Evolutionary conservation across 2,797 vertebrate species (phyloP).

Genomic region (Sebastes aleutianus): DNA sequence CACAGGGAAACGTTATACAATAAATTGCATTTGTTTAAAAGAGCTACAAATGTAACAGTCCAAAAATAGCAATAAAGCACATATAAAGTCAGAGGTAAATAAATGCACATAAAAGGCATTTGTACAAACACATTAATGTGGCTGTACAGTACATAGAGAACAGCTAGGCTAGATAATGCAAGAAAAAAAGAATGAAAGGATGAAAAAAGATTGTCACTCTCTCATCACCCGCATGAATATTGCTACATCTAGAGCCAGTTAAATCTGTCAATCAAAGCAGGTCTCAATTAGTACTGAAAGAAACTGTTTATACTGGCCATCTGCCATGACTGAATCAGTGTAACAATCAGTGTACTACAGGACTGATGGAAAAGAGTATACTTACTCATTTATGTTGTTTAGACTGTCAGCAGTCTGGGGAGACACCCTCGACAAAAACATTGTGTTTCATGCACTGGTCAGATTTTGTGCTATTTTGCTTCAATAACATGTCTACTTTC

Average conservation of each 20-base stretch:
- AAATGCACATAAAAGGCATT: neutral
- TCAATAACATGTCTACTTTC: too few relatives aligned
- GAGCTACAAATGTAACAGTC: neutral
- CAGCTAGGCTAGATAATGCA: neutral
- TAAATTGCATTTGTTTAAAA: neutral
- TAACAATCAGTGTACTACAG: neutral
- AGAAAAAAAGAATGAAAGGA: neutral
- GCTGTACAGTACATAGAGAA: neutral
- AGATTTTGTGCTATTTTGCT: too few relatives aligned
- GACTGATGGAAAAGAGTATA: neutral
- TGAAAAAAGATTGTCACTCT: neutral
- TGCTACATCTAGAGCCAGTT: neutral
- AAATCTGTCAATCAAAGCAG: neutral
- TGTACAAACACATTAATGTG: neutral
- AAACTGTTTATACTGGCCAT: neutral
- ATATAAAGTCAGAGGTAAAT: neutral
- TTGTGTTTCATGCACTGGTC: too few relatives aligned
- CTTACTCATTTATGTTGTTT: neutral
- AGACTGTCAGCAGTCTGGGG: neutral
- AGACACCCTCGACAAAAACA: too few relatives aligned
- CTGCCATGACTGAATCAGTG: neutral
- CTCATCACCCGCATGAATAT: neutral
- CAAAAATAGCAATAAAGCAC: neutral
- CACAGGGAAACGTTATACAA: neutral
- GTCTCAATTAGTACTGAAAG: neutral